Base-by-base conservation (phyloP, 2,888 invertebrate genomes). In the Aquatica leii region DNA sequence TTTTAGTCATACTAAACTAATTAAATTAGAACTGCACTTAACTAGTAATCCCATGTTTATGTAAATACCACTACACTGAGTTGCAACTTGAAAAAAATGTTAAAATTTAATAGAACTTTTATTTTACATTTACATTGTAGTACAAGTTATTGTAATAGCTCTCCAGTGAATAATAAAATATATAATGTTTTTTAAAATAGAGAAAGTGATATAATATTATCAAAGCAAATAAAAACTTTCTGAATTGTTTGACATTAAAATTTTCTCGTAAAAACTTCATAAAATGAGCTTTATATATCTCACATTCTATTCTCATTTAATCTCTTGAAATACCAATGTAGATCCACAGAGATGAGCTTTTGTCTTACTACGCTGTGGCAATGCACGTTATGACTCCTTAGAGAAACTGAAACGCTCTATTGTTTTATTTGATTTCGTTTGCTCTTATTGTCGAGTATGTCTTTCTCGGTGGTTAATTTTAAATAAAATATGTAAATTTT, bases 221-320 rank as follows among this genome's bases (percentile, higher is more conserved):
- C 50, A 46, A 62, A 62, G 53, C 58, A 57, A 35, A 46, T 41
- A 35, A 31, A 58, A 62, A 58, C 53, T 15, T 40, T 58, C 57
- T 62, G 35, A 56, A 62, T 34, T 51, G 61, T 51, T 48, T 43
- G 51, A 46, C 61, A 51, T 58, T 58, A 58, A 58, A 62, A 62
- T 48, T 62, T 15, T 20, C 48, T 40, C 57, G 48, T 62, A 62
- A 62, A 62, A 62, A 62, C 46, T 62, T 62, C 43, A 34, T 37
- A 40, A 46, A 62, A 52, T 37, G 58, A 58, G 62, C 57, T 52
- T 53, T 50, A 62, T 58, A 41, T 62, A 62, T 62, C 58, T 62
- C 53, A 57, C 35, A 62, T 58, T 62, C 57, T 37, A 51, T 59
- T 63, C 59, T 55, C 50, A 55, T 43, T 59, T 59, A 59, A 63